Base-by-base conservation (phyloP, 2,888 invertebrate species). In the Aproaerema taeniolella region DNA sequence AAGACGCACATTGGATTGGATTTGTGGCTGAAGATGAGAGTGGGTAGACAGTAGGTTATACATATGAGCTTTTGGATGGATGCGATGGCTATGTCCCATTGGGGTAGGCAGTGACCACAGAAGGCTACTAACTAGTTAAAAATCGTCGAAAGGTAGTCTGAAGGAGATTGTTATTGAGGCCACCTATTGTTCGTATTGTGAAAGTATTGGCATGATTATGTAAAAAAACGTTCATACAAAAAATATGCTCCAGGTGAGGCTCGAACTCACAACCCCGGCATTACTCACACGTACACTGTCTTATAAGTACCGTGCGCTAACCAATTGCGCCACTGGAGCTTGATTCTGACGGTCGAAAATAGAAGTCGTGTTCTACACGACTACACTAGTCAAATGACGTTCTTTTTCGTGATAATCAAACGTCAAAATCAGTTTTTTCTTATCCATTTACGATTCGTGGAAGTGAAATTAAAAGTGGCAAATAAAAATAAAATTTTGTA, bases 261-360 rank as follows among this genome's bases (percentile, higher is more conserved):
- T 97, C 96, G 96, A 97, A 96, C 96, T 96, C 96, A 94, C 96
- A 96, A 96, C 96, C 96, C 95, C 96, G 96, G 96, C 96, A 97
- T 97, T 71, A 92, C 97, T 96, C 95, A 94, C 80, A 82, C 92
- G 91, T 90, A 91, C 90, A 96, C 96, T 97, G 96, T 91, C 93
- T 92, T 95, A 97, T 97, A 97, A 97, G 97, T 97, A 97, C 97
- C 96, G 96, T 96, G 97, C 97, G 96, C 97, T 97, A 97, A 96
- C 97, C 97, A 95, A 97, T 96, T 97, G 97, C 96, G 97, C 97
- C 97, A 97, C 97, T 95, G 95, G 96, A 94, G 95, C 95, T 88
- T 60, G 66, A 66, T 12, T 2, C 7, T 12, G 1, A 1, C 0
- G 1, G 38, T 9, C 52, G 66, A 81, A 83, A 79, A 66, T 67